phyloP scores from a whole-genome alignment of 2,113 vertebrate species.

The Misgurnus mizolepis region DNA sequence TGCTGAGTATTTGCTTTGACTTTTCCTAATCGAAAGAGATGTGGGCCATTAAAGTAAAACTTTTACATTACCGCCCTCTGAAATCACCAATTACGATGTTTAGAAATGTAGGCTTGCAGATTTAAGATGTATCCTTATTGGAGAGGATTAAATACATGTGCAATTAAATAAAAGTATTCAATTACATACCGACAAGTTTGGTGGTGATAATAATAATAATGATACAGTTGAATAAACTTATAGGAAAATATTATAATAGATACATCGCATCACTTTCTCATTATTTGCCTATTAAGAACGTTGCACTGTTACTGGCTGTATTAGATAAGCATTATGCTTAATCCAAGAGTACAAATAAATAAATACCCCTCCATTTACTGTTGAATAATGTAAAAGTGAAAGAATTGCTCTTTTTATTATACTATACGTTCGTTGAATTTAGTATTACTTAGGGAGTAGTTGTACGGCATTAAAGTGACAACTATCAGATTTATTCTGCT shows the following conservation, averaged over 20 bases:
- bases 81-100: not conserved
- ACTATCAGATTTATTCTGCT: too few species aligned
- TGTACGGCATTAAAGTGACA: too few species aligned
- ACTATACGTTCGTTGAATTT: too few species aligned
- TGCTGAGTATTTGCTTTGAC: constrained; percentile 18
- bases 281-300: too few species aligned
- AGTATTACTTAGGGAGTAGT: too few species aligned
- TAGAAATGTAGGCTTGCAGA: not conserved
- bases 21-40: constrained; percentile 21
- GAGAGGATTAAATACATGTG: not conserved
- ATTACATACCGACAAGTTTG: not conserved
- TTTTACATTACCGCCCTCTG: constrained; percentile 6
- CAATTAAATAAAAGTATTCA: not conserved
- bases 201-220: not conserved
- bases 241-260: too few species aligned
- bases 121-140: not conserved
- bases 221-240: not conserved
- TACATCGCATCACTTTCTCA: too few species aligned
- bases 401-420: not conserved
- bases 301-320: too few species aligned
- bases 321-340: not conserved
- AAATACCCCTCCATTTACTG: not conserved
- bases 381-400: not conserved
- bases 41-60: constrained; percentile 4
- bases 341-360: not conserved